Percentiles rank a stretch among this genome's conserved stretches.
Evolutionary conservation across 2,113 vertebrate species (phyloP).

Genomic region (Eptesicus fuscus): DNA sequence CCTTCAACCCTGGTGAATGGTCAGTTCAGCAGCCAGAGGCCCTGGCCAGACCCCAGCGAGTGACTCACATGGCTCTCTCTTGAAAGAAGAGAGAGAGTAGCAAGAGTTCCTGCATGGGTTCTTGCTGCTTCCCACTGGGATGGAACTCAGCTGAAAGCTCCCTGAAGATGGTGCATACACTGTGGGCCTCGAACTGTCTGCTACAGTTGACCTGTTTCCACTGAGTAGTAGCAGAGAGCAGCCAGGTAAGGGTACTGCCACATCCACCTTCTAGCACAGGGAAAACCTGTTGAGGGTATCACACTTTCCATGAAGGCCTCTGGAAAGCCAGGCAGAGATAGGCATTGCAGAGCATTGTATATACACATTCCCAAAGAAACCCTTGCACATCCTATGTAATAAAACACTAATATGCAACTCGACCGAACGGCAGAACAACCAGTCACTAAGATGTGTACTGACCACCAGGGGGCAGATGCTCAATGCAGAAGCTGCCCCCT

Average conservation of each 20-base stretch:
- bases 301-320: background rate
- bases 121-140: conserved; percentile 79
- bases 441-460: too few relatives aligned
- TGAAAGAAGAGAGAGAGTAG: conserved; percentile 84
- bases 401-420: too few relatives aligned
- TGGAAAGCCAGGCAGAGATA: rapidly evolving
- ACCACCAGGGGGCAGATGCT: too few relatives aligned
- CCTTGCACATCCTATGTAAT: too few relatives aligned
- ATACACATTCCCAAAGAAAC: background rate
- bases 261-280: conserved; percentile 76
- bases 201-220: conserved; percentile 90
- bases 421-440: too few relatives aligned
- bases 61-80: conserved; percentile 79
- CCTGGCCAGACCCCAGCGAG: rapidly evolving
- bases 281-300: background rate
- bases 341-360: conserved; percentile 31
- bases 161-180: conserved; percentile 88
- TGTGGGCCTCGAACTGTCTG: conserved; percentile 79
- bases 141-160: conserved; percentile 89
- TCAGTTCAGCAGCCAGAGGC: background rate
- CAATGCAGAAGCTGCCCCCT: too few relatives aligned
- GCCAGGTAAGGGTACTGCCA: conserved; percentile 81
- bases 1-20: background rate
- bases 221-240: conserved; percentile 85
- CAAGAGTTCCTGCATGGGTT: conserved; percentile 84